Evolutionary conservation across 2,797 vertebrate species (phyloP).

Genomic region (Sebastes vulpes): DNA sequence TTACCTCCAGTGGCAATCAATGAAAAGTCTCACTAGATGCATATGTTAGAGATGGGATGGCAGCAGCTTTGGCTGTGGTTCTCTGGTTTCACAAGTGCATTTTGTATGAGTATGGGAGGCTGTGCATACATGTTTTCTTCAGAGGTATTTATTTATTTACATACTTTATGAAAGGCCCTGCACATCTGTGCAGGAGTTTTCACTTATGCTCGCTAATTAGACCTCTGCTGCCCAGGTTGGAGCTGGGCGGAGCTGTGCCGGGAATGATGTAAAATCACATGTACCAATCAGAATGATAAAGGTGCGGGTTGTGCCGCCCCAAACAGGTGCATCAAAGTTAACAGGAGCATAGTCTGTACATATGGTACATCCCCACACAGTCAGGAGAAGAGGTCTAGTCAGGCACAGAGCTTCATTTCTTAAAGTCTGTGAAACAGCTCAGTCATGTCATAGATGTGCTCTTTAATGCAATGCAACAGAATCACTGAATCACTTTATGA

Average conservation of each 20-base stretch:
- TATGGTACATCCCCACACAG: background rate
- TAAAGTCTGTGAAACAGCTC: background rate
- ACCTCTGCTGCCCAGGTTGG: background rate
- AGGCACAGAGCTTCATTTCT: background rate
- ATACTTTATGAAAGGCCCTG: background rate
- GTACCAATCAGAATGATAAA: background rate
- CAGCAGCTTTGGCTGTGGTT: background rate
- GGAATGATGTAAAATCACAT: background rate
- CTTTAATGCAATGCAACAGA: constrained; percentile 16
- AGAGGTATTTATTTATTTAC: background rate
- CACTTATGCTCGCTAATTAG: background rate
- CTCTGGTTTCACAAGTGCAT: background rate
- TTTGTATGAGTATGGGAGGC: background rate
- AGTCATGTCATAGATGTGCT: background rate
- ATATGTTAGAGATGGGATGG: background rate
- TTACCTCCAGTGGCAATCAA: background rate
- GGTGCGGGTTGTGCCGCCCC: background rate
- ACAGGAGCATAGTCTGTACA: background rate
- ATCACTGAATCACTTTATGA: background rate
- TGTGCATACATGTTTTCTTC: background rate
- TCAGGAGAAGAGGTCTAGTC: background rate
- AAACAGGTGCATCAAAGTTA: constrained; percentile 18
- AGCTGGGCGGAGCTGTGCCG: background rate
- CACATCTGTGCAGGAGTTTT: constrained; percentile 7
- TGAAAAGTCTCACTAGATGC: background rate